A percentile compares a stretch with the other conserved stretches of the same genome.
Evolutionary conservation across 2,888 invertebrate genomes (phyloP).

Genomic region (Andrena bicolor): DNA sequence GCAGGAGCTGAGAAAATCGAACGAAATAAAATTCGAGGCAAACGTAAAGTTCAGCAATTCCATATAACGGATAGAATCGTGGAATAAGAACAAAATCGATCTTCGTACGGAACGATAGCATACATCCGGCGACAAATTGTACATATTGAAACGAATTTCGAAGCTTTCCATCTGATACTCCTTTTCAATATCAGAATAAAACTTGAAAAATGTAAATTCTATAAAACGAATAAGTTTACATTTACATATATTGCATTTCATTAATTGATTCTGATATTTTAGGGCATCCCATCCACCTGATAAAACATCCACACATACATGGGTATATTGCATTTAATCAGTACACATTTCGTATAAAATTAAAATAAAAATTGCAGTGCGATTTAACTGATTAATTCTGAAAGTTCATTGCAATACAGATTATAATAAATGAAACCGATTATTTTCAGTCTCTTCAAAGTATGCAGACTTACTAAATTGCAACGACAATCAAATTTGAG

Average conservation of each 20-base stretch:
- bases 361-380: too few species aligned
- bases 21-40: conserved; percentile 59
- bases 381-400: too few species aligned
- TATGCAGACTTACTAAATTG: too few species aligned
- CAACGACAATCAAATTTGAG: too few species aligned
- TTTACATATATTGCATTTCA: neutral
- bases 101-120: conserved; percentile 46
- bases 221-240: conserved; percentile 14
- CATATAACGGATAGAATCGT: conserved; percentile 60
- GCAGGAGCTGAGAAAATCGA: conserved; percentile 46
- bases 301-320: too few species aligned
- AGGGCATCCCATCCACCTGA: too few species aligned
- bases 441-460: neutral
- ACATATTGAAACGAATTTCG: conserved; percentile 63
- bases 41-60: conserved; percentile 63
- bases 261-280: neutral
- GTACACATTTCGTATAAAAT: too few species aligned
- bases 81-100: conserved; percentile 65
- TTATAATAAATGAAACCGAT: neutral
- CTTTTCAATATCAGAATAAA: conserved; percentile 14
- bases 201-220: conserved; percentile 16
- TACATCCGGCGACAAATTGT: conserved; percentile 62
- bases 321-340: too few species aligned
- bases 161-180: conserved; percentile 46
- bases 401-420: neutral